Evolutionary conservation across 2,797 vertebrate genomes (phyloP), one percentile per base, ranked within the genome.

Genomic region (Halcyon leucocephala): DNA sequence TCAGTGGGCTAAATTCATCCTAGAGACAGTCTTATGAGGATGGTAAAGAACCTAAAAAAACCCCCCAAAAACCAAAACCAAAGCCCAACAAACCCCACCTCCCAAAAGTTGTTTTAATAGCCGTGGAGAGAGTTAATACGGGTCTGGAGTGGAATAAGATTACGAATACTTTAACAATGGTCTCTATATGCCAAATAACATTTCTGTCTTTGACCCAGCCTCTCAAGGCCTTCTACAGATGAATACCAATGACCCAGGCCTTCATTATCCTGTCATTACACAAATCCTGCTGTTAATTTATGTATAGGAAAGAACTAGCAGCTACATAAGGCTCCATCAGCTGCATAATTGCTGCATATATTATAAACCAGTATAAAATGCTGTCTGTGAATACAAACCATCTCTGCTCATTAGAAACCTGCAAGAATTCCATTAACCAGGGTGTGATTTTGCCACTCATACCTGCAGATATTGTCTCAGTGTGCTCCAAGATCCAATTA

Each of bases 241-340:
- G 95, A 97, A 96, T 94, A 78, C 78, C 94, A 95, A 95, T 91
- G 96, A 96, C 95, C 96, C 48, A 65, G 85, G 76, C 82, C 93
- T 94, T 97, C 94, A 96, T 97, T 97, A 98, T 96, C 82, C 97
- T 4, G 3, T 97, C 96, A 97, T 97, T 97, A 97, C 92, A 96
- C 95, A 97, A 97, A 97, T 96, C 90, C 95, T 94, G 81, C 91
- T 90, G 92, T 77, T 96, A 96, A 97, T 98, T 98, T 97, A 97
- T 97, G 96, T 93, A 85, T 94, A 96, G 91, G 84, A 85, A 89
- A 91, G 92, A 89, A 96, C 87, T 55, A 96, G 90, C 92, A 96
- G 89, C 93, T 96, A 95, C 93, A 94, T 86, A 90, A 92, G 92
- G 86, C 80, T 95, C 93, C 72, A 95, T 95, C 96, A 97, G 67